A percentile compares a stretch with the other conserved stretches of the same genome.
Evolutionary conservation across 1,140 invertebrate genomes (phyloP).

Genomic region (Solenopsis fugax): DNA sequence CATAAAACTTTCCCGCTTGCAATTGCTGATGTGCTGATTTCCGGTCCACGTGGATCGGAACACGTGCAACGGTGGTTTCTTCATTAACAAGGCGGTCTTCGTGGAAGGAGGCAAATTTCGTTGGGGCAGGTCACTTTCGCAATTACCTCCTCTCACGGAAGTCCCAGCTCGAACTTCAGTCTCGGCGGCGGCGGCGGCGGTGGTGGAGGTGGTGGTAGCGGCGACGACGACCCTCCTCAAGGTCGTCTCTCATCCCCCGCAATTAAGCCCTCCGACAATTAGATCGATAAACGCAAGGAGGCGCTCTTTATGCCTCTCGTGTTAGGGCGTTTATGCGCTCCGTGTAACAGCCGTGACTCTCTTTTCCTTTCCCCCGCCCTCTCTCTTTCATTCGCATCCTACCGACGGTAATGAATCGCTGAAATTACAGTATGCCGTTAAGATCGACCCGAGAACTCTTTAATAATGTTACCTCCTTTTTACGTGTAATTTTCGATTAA

Average conservation of each 20-base stretch:
- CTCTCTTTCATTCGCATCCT: constrained; percentile 43
- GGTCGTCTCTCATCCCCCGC: constrained; percentile 78
- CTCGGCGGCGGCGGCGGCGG: constrained; percentile 35
- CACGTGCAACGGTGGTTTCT: constrained; percentile 69
- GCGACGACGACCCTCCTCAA: constrained; percentile 75
- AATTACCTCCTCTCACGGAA: constrained; percentile 83
- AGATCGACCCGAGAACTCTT: constrained; percentile 40
- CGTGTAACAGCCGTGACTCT: constrained; percentile 54
- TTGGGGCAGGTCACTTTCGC: constrained; percentile 82
- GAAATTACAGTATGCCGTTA: constrained; percentile 56
- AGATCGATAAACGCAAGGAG: constrained; percentile 79
- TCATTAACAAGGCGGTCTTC: constrained; percentile 76
- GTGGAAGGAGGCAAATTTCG: constrained; percentile 74
- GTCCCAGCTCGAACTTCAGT: constrained; percentile 76
- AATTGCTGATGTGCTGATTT: not conserved
- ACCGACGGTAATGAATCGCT: constrained; percentile 37
- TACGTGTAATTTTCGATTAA: constrained; percentile 53
- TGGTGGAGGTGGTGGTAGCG: constrained; percentile 15
- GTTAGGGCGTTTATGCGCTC: constrained; percentile 52
- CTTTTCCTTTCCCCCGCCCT: constrained; percentile 12
- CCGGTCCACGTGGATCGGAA: constrained; percentile 46
- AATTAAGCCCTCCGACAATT: constrained; percentile 81
- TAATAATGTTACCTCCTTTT: constrained; percentile 43
- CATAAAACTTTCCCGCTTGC: not conserved
- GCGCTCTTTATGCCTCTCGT: constrained; percentile 52